These are phyloP conservation scores for Eilema depressum DNA, from an alignment of 2,888 invertebrate genomes.

Conservation along the genomic window DNA sequence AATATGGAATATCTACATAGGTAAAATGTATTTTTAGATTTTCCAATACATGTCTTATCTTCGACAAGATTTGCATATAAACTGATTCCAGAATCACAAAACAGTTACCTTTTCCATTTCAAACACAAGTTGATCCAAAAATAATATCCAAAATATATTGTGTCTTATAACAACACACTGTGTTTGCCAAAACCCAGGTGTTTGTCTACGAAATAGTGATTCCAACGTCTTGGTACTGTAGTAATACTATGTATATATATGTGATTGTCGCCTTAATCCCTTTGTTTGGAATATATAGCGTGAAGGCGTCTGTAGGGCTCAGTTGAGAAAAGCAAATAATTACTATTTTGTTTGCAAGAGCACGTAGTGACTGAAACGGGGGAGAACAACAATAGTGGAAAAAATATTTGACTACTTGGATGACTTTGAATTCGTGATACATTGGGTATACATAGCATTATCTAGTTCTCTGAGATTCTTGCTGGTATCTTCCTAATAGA, in stretches of 20 bases:
- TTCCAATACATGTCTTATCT: slow-evolving; percentile 3
- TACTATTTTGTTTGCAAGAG: background rate
- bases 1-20: background rate
- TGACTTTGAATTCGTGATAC: background rate
- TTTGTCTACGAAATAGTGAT: slow-evolving; percentile 31
- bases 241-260: background rate
- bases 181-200: slow-evolving; percentile 37
- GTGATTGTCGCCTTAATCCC: background rate
- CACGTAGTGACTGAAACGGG: background rate
- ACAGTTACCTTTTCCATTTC: background rate
- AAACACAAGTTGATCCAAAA: background rate
- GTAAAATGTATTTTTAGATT: background rate
- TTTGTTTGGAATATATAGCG: background rate
- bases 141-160: background rate
- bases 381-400: background rate
- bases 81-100: background rate
- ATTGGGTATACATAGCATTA: no score
- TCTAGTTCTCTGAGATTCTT: no score
- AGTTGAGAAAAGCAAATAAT: background rate
- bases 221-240: slow-evolving; percentile 9
- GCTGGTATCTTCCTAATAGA: no score
- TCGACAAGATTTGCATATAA: background rate
- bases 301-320: no score
- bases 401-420: background rate
- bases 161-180: background rate